Conservation (phyloP, 2,888 invertebrate genomes). For the Hoplodrina ambigua region DNA sequence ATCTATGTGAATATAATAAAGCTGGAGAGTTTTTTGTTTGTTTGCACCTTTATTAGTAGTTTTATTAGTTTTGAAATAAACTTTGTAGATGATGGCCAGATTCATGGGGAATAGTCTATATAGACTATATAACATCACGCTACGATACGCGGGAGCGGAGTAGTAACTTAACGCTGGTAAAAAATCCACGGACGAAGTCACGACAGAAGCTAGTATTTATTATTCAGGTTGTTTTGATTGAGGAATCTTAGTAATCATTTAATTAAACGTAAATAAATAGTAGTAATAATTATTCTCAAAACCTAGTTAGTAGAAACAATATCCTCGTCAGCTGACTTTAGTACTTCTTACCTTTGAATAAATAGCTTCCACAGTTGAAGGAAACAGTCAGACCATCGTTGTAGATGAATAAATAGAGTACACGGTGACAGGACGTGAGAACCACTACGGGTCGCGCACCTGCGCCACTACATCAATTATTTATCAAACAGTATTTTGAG, state of each 20-base stretch:
- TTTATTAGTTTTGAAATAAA: too few species aligned
- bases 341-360: not conserved
- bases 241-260: not conserved
- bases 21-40: too few species aligned
- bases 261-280: not conserved
- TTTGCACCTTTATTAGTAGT: too few species aligned
- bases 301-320: not conserved
- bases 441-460: not conserved
- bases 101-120: too few species aligned
- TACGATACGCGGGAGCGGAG: too few species aligned
- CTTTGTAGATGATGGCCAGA: too few species aligned
- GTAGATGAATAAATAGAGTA: not conserved
- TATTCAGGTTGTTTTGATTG: not conserved
- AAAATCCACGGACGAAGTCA: too few species aligned
- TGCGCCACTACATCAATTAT: slow-evolving; percentile 4
- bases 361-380: not conserved
- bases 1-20: too few species aligned
- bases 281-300: too few species aligned
- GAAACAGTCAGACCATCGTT: not conserved
- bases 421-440: slow-evolving; percentile 1
- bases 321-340: not conserved
- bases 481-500: slow-evolving; percentile 20
- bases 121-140: too few species aligned
- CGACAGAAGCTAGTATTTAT: too few species aligned
- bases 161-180: too few species aligned